Conservation (phyloP, 37 sponge, comb jelly and placozoan species). For the Haliclona indistincta region DNA sequence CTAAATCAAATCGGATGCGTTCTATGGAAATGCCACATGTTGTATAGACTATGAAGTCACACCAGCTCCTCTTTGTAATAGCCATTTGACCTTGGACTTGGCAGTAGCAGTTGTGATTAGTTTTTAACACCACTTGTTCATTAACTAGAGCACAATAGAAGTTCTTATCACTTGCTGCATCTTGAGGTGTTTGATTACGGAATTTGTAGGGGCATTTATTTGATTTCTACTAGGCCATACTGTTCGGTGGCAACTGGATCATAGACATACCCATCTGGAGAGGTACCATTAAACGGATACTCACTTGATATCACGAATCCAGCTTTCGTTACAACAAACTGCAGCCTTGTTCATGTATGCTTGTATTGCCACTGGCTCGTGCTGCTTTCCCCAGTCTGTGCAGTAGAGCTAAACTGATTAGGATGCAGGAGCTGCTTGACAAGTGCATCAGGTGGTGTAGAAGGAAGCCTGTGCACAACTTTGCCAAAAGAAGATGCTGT, state of each 20-base stretch:
- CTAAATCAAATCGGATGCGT: too few species aligned
- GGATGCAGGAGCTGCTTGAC: too few species aligned
- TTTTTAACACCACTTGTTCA: slow-evolving; percentile 3
- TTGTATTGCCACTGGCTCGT: too few species aligned
- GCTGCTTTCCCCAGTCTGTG: too few species aligned
- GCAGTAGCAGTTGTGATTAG: slow-evolving; percentile 51
- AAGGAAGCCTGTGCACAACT: too few species aligned
- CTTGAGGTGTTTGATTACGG: slow-evolving; percentile 24
- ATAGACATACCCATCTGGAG: slow-evolving; percentile 28
- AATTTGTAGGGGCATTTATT: slow-evolving; percentile 53
- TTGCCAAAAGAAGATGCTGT: too few species aligned
- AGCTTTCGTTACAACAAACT: too few species aligned
- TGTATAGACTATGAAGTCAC: slow-evolving; percentile 51
- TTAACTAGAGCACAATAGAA: slow-evolving; percentile 30
- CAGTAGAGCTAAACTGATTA: too few species aligned
- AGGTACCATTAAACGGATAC: too few species aligned
- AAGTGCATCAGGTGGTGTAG: too few species aligned
- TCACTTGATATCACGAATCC: too few species aligned
- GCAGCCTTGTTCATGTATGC: too few species aligned
- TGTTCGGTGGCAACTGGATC: background rate
- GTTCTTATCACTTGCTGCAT: slow-evolving; percentile 28
- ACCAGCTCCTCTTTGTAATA: slow-evolving; percentile 24
- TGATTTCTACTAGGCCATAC: slow-evolving; percentile 42
- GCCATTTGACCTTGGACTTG: slow-evolving; percentile 56
- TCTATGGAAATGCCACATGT: slow-evolving; percentile 37